Evolutionary conservation across 1,140 invertebrate species (phyloP).

Genomic region (Drosophila bocqueti): DNA sequence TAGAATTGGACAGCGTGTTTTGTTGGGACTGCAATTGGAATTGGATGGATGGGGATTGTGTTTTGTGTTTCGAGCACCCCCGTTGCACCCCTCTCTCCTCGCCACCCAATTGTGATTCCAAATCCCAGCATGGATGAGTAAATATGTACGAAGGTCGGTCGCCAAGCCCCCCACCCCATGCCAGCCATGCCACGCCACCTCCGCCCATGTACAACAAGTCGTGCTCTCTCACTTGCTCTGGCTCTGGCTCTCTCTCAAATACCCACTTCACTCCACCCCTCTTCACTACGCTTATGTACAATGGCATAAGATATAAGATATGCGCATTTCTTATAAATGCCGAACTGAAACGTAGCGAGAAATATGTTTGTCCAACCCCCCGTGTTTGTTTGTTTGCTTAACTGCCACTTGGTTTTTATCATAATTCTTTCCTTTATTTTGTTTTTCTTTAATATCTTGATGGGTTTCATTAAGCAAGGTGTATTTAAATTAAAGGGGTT

Average conservation of each 20-base stretch:
- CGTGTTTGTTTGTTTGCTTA: slow-evolving; percentile 73
- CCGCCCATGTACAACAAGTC: slow-evolving; percentile 65
- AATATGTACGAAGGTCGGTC: slow-evolving; percentile 61
- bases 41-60: slow-evolving; percentile 30
- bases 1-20: slow-evolving; percentile 37
- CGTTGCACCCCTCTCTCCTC: slow-evolving; percentile 6
- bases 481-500: slow-evolving; percentile 1
- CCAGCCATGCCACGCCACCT: slow-evolving; percentile 14
- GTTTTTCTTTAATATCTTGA: slow-evolving; percentile 18
- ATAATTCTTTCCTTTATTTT: slow-evolving; percentile 49
- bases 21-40: slow-evolving; percentile 45
- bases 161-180: slow-evolving; percentile 11
- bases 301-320: slow-evolving; percentile 77
- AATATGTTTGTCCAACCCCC: slow-evolving; percentile 50
- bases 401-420: slow-evolving; percentile 73
- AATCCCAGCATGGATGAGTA: slow-evolving; percentile 67
- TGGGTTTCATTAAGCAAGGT: slow-evolving; percentile 4
- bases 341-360: slow-evolving; percentile 50
- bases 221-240: slow-evolving; percentile 61
- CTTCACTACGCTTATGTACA: slow-evolving; percentile 68
- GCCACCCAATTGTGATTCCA: slow-evolving; percentile 36
- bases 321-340: slow-evolving; percentile 79
- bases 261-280: slow-evolving; percentile 35
- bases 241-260: slow-evolving; percentile 48
- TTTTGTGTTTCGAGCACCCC: slow-evolving; percentile 33